Base-by-base conservation (phyloP, 2,888 invertebrate species). In the Drosophila nigritarsus region DNA sequence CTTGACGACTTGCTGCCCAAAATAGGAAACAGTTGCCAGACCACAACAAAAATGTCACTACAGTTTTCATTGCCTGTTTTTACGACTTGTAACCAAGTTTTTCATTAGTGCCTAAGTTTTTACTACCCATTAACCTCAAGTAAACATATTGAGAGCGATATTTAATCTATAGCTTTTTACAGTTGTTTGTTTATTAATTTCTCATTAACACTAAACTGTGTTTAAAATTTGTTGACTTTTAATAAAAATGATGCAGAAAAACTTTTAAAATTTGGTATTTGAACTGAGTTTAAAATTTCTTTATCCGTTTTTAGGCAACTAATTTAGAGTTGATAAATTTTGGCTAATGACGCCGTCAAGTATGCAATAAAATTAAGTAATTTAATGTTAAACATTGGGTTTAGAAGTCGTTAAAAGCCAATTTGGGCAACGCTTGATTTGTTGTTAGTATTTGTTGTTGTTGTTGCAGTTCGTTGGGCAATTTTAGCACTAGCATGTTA, bases 281-380 rank as follows among this genome's bases (percentile, higher is more conserved):
- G 24, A 24, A 18, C 36, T 18, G 2, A 38, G 18, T 18, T 38
- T 8, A 18, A 38, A 34, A 3, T 32, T 32, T 11, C 32, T 32
- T 8, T 32, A 7, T 0, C 11, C 32, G 3, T 9, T 11, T 32
- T 11, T 11, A 1, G 2, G 11, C 5, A 20, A 42, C 5, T 11
- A 2, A 20, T 20, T 24, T 45, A 24, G 8, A 24, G 27, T 29
- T 34, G 3, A 20, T 34, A 13, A 9, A 48, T 29, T 36, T 29
- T 9, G n/a, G 6, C 36, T 49, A 20, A 29, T 24, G 24, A 15
- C 63, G 56, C 77, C 56, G 55, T 27, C 53, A 77, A 74, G 77
- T 77, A 77, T 74, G 71, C 74, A 61, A 74, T 66, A 66, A 61
- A 50, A 50, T 64, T 2, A 27, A 15, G 20, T 13, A 58, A 8